A percentile compares a stretch with the other conserved stretches of the same genome.
Evolutionary conservation across 1,140 invertebrate species (phyloP).

Genomic region (Calliopsis andreniformis): DNA sequence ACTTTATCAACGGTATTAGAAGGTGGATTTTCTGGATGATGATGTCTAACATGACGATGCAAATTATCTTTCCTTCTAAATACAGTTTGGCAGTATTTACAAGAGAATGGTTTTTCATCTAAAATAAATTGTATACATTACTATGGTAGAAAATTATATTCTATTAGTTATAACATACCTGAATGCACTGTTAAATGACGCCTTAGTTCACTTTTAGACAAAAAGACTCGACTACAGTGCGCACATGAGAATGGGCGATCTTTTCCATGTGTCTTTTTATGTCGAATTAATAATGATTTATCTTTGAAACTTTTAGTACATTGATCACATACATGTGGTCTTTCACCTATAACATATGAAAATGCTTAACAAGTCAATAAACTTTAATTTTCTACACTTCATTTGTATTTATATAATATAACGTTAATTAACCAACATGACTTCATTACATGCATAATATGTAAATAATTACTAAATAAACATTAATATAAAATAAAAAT

Average conservation of each 20-base stretch:
- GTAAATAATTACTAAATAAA: no score
- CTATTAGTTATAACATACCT: constrained; percentile 64
- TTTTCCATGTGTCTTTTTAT: constrained; percentile 76
- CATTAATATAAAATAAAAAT: no score
- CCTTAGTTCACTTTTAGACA: constrained; percentile 77
- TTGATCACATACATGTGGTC: constrained; percentile 73
- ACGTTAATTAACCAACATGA: neutral
- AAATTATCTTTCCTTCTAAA: constrained; percentile 81
- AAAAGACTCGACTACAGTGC: constrained; percentile 73
- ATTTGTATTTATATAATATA: neutral
- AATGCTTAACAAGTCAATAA: neutral
- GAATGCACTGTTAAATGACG: constrained; percentile 75
- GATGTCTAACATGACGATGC: constrained; percentile 80
- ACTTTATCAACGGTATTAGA: constrained; percentile 1
- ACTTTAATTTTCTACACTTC: neutral
- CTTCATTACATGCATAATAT: neutral
- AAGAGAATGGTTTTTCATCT: constrained; percentile 80
- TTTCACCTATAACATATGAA: constrained; percentile 67
- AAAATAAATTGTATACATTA: constrained; percentile 38
- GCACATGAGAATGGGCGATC: constrained; percentile 76
- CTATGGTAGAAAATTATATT: constrained; percentile 8
- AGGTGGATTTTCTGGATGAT: constrained; percentile 72
- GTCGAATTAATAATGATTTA: constrained; percentile 74
- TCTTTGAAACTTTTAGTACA: constrained; percentile 78
- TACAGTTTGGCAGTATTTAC: constrained; percentile 76